Conservation (phyloP, 2,797 vertebrate species). For the Delichon dasypus region DNA sequence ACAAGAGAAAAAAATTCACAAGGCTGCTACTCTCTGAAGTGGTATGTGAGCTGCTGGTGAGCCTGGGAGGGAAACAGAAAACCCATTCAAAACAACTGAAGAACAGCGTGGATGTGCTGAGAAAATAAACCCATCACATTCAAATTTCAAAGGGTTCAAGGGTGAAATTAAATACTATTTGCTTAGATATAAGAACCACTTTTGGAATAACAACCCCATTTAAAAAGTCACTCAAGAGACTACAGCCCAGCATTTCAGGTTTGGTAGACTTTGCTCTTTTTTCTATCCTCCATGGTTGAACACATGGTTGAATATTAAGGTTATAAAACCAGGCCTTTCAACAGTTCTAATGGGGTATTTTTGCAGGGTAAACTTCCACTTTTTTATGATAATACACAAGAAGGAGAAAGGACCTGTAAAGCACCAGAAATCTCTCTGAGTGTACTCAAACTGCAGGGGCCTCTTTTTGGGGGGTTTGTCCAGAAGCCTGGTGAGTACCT, state of each 20-base stretch:
- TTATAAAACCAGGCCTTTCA: background rate
- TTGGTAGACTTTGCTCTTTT: background rate
- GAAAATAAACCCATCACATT: background rate
- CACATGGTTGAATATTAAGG: background rate
- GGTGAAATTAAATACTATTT: constrained; percentile 13
- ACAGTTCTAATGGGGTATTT: background rate
- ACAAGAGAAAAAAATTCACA: constrained; percentile 17
- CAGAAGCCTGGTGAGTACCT: background rate
- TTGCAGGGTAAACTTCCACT: background rate
- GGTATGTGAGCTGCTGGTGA: background rate
- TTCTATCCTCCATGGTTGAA: accelerated
- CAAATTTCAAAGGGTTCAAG: constrained; percentile 13
- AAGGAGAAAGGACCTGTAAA: background rate
- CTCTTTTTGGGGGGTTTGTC: background rate
- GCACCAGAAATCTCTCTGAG: background rate
- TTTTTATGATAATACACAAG: background rate
- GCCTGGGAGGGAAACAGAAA: background rate
- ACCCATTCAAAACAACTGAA: background rate
- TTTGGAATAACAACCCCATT: background rate
- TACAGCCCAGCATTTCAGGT: background rate
- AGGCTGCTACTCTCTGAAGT: constrained; percentile 9
- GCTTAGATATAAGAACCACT: background rate
- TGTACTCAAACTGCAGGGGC: background rate
- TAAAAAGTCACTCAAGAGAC: background rate
- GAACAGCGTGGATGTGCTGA: background rate